phyloP scores from a whole-genome alignment of 2,888 invertebrate species.

The Drosophila falleni region DNA sequence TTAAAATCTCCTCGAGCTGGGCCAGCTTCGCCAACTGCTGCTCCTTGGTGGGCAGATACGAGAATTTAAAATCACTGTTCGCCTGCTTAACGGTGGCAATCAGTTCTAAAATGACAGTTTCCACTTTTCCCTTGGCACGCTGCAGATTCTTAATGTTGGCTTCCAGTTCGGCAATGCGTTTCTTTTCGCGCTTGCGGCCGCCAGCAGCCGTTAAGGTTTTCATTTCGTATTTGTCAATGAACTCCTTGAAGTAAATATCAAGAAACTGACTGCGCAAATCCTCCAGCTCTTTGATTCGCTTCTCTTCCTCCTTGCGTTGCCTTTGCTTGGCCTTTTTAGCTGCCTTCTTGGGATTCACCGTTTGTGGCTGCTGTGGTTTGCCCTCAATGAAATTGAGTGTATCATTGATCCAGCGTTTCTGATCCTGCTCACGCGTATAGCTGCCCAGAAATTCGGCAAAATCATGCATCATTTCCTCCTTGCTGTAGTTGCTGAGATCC shows the following conservation, averaged over 20 bases:
- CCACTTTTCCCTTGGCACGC: constrained; percentile 84
- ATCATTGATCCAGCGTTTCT: constrained; percentile 84
- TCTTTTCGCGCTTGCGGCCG: constrained; percentile 84
- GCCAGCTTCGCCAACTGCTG: constrained; percentile 82
- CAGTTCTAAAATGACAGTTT: constrained; percentile 83
- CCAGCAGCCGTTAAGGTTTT: constrained; percentile 77
- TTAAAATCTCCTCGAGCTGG: constrained; percentile 65
- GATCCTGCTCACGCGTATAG: constrained; percentile 81
- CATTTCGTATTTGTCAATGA: constrained; percentile 82
- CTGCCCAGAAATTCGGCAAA: constrained; percentile 82
- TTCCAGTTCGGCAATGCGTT: constrained; percentile 83
- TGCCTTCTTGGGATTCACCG: constrained; percentile 84
- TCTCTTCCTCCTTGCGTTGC: constrained; percentile 84
- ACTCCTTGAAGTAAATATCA: constrained; percentile 85
- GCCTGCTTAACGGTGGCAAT: constrained; percentile 84
- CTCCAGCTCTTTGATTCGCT: constrained; percentile 83
- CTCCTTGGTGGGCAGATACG: constrained; percentile 85
- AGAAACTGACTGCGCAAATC: constrained; percentile 83
- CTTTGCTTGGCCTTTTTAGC: constrained; percentile 85
- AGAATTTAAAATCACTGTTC: constrained; percentile 84
- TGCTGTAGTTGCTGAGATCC: constrained; percentile 60
- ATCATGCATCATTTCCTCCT: constrained; percentile 81
- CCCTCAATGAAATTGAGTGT: constrained; percentile 84
- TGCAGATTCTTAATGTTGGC: constrained; percentile 84
- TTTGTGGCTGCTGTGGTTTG: constrained; percentile 79